These are phyloP conservation scores for Nomada lathburiana DNA, from an alignment of 2,888 invertebrate genomes.

Conservation along the genomic window DNA sequence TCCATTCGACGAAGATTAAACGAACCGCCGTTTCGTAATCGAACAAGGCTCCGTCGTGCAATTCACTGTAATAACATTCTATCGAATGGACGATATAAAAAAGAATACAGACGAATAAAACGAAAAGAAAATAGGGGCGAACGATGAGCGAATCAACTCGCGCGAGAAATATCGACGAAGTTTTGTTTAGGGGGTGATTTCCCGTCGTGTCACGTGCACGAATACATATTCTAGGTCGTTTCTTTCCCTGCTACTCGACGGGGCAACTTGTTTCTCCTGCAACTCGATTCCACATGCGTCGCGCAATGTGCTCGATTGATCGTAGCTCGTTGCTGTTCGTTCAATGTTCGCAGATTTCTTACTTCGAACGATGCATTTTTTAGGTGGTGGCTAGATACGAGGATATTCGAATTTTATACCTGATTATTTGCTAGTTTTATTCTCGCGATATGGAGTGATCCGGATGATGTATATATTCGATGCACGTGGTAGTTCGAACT, in stretches of 20 bases:
- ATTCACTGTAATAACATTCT: conserved; percentile 6
- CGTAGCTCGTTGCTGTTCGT: background rate
- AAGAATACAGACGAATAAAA: conserved; percentile 1
- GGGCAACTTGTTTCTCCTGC: conserved; percentile 18
- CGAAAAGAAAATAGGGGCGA: background rate
- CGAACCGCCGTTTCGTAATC: background rate
- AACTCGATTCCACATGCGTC: conserved; percentile 14
- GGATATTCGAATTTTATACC: background rate
- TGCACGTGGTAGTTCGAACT: too few relatives aligned
- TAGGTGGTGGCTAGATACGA: background rate
- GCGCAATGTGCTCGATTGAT: conserved; percentile 4
- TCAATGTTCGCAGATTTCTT: conserved; percentile 10
- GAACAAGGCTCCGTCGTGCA: background rate
- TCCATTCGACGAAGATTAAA: conserved; percentile 28
- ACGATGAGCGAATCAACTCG: background rate
- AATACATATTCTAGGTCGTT: conserved; percentile 2
- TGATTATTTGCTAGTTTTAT: background rate
- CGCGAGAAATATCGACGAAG: conserved; percentile 20
- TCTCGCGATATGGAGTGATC: too few relatives aligned
- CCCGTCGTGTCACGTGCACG: conserved; percentile 17
- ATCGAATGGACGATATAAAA: background rate
- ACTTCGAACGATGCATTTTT: background rate
- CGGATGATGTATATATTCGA: too few relatives aligned
- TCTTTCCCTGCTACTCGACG: background rate
- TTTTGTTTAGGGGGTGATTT: conserved; percentile 14